Evolutionary conservation across 2,797 vertebrate species (phyloP), one percentile per base, ranked within the genome.

Genomic region (Helarctos malayanus): DNA sequence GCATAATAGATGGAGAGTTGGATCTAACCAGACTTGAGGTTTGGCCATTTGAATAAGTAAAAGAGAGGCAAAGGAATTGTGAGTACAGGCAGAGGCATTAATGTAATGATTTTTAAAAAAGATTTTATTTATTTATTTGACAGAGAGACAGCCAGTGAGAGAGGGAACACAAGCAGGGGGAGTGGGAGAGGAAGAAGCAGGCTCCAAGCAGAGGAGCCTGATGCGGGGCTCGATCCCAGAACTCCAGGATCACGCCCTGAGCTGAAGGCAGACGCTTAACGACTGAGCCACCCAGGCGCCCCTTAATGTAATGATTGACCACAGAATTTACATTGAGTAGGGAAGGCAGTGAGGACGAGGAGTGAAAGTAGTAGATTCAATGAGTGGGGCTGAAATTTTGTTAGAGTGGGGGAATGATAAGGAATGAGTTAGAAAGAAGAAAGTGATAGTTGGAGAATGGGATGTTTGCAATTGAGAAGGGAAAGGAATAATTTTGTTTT

Each of bases 21-120:
- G 29, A 91, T 91, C 86, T 95, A 86, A 91, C 54, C 23, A 86
- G 63, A 73, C 35, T 73, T 95, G 65, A 45, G 27, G 63, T 73
- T 91, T 91, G 35, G 63, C 16, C 45, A 56, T 63, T 91, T 91
- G 27, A 80, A 52, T 80, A 95, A 73, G 47, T 71, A 13, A 80
- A 56, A 91, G 45, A 73, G 63, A 47, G 21, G 29, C 68, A 73
- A 63, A 85, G 35, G 35, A 69, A 80, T 38, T 73, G 23, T 73
- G 47, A 86, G 21, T 38, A 73, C 13, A 71, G 61, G 56, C n/a
- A 95, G 54, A 81, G 32, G 23, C n/a, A 87, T 86, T 87, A 91
- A 73, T 81, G 29, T 63, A 56, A 81, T 63, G 54, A 52, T 86
- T 71, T 41, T 41, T 41, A 41, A 41, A 41, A 41, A 41, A 38